A percentile compares a stretch with the other conserved stretches of the same genome.
These are phyloP conservation scores for Bruchidius siliquastri DNA, from an alignment of 2,888 invertebrate genomes.

Conservation along the genomic window DNA sequence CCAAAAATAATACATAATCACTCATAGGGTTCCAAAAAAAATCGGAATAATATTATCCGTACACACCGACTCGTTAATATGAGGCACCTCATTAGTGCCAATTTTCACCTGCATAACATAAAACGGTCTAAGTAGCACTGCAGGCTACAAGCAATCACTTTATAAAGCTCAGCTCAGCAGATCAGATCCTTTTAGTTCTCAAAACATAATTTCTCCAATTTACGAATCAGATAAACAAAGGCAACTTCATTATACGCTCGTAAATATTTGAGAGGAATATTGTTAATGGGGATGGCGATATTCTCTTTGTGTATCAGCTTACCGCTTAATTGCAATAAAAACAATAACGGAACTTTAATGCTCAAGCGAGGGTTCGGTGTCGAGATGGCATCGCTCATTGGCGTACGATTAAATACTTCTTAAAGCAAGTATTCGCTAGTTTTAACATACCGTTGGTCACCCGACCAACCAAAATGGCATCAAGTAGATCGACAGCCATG, in stretches of 20 bases:
- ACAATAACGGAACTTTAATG: slow-evolving; percentile 33
- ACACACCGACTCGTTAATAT: no score
- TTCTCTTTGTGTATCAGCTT: slow-evolving; percentile 39
- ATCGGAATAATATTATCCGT: no score
- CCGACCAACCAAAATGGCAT: no score
- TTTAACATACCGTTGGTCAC: no score
- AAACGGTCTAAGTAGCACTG: background rate
- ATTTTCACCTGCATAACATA: background rate
- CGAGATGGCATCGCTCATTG: background rate
- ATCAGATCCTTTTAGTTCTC: slow-evolving; percentile 5
- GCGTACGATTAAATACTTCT: background rate
- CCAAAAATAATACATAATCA: no score
- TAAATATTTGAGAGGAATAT: slow-evolving; percentile 33
- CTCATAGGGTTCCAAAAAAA: no score
- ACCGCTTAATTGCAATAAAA: slow-evolving; percentile 39
- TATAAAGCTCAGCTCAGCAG: background rate
- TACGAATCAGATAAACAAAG: slow-evolving; percentile 28
- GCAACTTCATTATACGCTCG: slow-evolving; percentile 32
- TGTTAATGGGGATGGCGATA: slow-evolving; percentile 32
- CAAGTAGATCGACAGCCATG: no score
- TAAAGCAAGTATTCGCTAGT: no score
- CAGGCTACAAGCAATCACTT: background rate
- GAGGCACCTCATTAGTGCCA: no score
- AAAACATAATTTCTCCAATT: slow-evolving; percentile 20
- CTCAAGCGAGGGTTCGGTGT: slow-evolving; percentile 4